A percentile compares a stretch with the other conserved stretches of the same genome.
These are phyloP conservation scores for Folsomia candida DNA, from an alignment of 2,888 invertebrate species.

Conservation along the genomic window DNA sequence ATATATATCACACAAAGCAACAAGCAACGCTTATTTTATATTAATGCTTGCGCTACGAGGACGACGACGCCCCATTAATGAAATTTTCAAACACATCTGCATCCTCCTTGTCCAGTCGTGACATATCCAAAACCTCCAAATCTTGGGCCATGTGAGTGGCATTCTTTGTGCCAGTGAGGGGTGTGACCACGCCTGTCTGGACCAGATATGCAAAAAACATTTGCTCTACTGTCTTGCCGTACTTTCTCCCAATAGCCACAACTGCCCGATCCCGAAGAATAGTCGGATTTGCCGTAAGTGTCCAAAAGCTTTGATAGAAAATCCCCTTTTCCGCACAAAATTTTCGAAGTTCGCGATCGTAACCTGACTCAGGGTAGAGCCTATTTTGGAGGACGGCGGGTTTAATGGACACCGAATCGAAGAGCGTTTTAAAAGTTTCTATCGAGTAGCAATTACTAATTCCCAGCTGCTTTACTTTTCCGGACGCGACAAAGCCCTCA, in stretches of 20 bases:
- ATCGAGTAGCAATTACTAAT: conserved; percentile 39
- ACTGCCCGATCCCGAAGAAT: conserved; percentile 23
- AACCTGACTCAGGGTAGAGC: conserved; percentile 29
- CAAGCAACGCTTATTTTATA: too few relatives aligned
- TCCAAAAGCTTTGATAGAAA: conserved; percentile 42
- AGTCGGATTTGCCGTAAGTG: conserved; percentile 35
- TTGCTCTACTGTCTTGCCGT: conserved; percentile 20
- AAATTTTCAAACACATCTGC: conserved; percentile 29
- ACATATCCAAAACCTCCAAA: conserved; percentile 26
- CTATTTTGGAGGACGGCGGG: conserved; percentile 41
- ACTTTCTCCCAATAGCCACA: conserved; percentile 17
- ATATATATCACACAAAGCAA: too few relatives aligned
- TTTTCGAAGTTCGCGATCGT: conserved; percentile 30
- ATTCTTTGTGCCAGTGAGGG: conserved; percentile 37
- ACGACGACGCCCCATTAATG: conserved; percentile 5
- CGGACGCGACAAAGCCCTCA: conserved; percentile 42
- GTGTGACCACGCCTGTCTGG: conserved; percentile 35
- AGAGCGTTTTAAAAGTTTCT: conserved; percentile 25
- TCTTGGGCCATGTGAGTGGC: conserved; percentile 39
- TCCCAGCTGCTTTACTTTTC: conserved; percentile 33
- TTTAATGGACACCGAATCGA: conserved; percentile 32
- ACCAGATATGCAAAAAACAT: conserved; percentile 40
- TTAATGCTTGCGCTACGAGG: too few relatives aligned
- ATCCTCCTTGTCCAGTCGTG: conserved; percentile 20
- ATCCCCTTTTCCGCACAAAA: conserved; percentile 41